Conservation (phyloP, 1,140 invertebrate genomes). For the Heliconius melpomene region DNA sequence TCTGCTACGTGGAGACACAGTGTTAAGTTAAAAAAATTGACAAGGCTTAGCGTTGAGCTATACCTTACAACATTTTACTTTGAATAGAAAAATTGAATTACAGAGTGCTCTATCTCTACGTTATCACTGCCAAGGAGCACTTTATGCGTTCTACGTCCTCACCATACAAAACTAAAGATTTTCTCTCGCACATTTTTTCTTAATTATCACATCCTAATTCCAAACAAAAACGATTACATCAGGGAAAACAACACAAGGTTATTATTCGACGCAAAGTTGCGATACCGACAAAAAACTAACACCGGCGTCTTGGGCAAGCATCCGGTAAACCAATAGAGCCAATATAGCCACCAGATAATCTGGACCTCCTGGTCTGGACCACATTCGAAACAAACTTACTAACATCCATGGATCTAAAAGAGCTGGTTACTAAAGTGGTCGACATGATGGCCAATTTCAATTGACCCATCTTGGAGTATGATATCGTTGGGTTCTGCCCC, state of each 20-base stretch:
- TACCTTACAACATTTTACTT: too few relatives aligned
- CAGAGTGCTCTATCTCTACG: too few relatives aligned
- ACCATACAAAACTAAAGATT: too few relatives aligned
- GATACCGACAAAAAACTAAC: conserved; percentile 56
- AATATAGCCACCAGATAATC: conserved; percentile 60
- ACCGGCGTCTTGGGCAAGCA: conserved; percentile 69
- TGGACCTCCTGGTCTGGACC: conserved; percentile 39
- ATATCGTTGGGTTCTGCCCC: not conserved
- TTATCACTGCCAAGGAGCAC: too few relatives aligned
- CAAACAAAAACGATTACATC: conserved; percentile 25
- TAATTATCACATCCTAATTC: not conserved
- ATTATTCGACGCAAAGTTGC: conserved; percentile 43
- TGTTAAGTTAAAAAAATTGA: too few relatives aligned
- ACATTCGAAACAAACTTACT: not conserved
- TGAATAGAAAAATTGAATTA: too few relatives aligned
- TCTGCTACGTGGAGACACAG: too few relatives aligned
- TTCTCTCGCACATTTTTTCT: too few relatives aligned
- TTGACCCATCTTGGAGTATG: conserved; percentile 32
- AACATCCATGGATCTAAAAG: not conserved
- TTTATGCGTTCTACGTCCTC: too few relatives aligned
- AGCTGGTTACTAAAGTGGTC: conserved; percentile 21
- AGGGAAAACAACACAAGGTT: conserved; percentile 38
- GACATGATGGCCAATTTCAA: conserved; percentile 29
- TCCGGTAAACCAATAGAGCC: conserved; percentile 71
- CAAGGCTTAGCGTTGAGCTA: too few relatives aligned